Base-by-base conservation (phyloP, 2,888 invertebrate species). In the Stenodera caucasica region DNA sequence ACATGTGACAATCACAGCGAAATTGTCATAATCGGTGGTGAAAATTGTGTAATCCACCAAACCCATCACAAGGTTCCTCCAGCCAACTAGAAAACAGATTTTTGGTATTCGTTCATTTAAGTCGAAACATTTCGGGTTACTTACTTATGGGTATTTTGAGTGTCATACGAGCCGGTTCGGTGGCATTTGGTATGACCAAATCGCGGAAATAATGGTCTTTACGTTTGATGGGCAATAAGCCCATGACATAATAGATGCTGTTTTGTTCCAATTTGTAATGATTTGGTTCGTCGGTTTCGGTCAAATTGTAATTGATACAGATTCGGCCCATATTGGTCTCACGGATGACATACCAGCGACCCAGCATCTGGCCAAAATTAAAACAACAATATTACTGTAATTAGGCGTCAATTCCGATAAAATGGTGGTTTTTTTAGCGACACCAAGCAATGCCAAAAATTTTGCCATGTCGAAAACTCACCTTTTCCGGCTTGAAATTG, bases 291-390 rank as follows among this genome's bases (percentile, higher is more conserved):
- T 85, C 84, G 0, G 87, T 86, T 66, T 81, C 82, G 0, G 89
- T 90, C 80, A 90, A 90, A 81, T 92, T 91, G 80, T 92, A 91
- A 1, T 87, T 87, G 72, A 92, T 85, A 79, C 92, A 93, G 70
- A 86, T 85, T 57, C 91, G 91, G 0, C 89, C 90, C 0, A 92
- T 92, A 8, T 90, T 89, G 1, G 92, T 92, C 80, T 92, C 92
- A 79, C 92, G 90, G 40, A 92, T 85, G 12, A 89, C 92, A 78
- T 89, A 90, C 92, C 92, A 93, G n/a, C 88, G 79, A 0, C 92
- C 92, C 59, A 92, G 79, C 80, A 92, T 84, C 92, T 92, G 80
- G 53, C 30, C 30, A 29, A 61, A 23, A 26, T n/a, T n/a, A n/a
- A n/a, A n/a, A n/a, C n/a, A n/a, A n/a, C n/a, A n/a, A n/a, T n/a